Evolutionary conservation across 2,888 invertebrate species (phyloP), one percentile per base, ranked within the genome.

Genomic region (Lissonota sp.): DNA sequence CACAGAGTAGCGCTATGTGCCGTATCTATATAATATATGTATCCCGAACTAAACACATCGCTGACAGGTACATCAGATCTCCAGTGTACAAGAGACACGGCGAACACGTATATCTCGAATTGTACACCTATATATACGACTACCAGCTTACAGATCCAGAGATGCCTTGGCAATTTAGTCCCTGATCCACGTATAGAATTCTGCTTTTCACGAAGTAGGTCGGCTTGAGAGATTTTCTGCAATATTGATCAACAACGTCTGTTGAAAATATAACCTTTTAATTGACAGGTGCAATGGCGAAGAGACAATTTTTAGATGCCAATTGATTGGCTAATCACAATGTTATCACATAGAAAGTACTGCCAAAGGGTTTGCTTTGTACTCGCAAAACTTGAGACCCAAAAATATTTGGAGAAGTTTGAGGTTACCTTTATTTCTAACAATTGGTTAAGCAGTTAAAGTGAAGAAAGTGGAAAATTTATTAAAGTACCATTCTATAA

Each of bases 11-110:
- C 44, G 51, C 26, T 10, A 42, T 60, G 40, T 60, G 6, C 7
- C n/a, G 8, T 51, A 42, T 37, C 58, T 57, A 39, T 64, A 57
- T 66, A 51, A 39, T 49, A 64, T 10, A 51, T 53, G 40, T 55
- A 40, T 60, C 60, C 44, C 70, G 62, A 62, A 74, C 81, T 81
- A 70, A 81, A 78, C 74, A 81, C 78, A 71, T 74, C 66, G 46
- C 53, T 55, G 73, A 64, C 69, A 46, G 64, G 10, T 53, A 67
- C 73, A 69, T 79, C 67, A 63, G 62, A 44, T 73, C 79, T 73
- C 62, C 67, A 63, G 73, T 79, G 73, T 58, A 37, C 46, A 16
- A 64, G 64, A 66, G 58, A 60, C 51, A 71, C 51, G 69, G 57
- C 66, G 40, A 49, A 64, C 63, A 77, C 57, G 70, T 58, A 62